These are phyloP conservation scores for Lamellibrachia satsuma DNA, from an alignment of 2,888 invertebrate genomes.

Conservation along the genomic window DNA sequence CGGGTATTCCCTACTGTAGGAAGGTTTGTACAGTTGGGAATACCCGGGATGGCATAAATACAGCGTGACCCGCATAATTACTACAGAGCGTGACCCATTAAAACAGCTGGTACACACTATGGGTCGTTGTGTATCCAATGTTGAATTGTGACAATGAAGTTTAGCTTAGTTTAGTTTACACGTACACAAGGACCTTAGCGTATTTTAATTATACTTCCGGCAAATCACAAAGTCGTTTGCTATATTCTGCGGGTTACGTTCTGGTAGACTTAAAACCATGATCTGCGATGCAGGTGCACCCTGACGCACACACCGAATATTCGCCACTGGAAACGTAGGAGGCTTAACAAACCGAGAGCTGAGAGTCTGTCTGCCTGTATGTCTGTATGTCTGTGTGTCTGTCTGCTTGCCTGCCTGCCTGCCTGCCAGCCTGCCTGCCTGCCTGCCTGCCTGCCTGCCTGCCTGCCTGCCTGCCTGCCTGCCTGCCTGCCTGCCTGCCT, in stretches of 20 bases:
- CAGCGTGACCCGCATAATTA: background rate
- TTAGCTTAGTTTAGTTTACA: no score
- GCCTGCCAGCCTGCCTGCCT: background rate
- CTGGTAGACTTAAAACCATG: no score
- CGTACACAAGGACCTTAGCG: no score
- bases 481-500: background rate
- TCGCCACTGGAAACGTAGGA: no score
- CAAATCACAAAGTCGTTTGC: no score
- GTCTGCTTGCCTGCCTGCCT: background rate
- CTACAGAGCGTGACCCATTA: background rate
- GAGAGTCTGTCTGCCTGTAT: no score
- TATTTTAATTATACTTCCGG: no score
- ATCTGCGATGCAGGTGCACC: no score
- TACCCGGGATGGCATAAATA: background rate
- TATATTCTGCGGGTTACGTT: no score
- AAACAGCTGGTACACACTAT: background rate
- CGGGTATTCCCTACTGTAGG: background rate
- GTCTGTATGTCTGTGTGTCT: background rate
- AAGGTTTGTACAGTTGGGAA: background rate
- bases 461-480: no score
- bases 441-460: no score
- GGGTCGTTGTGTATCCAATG: background rate
- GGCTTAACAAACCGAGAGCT: background rate
- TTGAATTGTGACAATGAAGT: background rate
- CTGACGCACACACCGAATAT: no score